Conservation (phyloP, 2,888 invertebrate genomes). For the Pseudococcus viburni region DNA sequence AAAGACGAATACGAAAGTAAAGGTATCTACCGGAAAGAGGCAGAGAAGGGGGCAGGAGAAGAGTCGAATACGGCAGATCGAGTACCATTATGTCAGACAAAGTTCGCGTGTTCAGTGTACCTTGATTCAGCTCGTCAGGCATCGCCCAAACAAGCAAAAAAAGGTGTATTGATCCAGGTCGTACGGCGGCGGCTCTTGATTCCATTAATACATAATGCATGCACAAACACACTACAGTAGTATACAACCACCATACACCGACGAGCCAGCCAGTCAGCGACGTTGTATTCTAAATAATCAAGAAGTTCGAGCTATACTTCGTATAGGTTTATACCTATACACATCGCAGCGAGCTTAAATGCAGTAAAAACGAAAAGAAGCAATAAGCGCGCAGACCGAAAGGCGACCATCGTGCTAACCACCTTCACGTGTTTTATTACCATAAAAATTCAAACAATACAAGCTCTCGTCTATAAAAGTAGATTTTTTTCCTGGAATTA, state of each 20-base stretch:
- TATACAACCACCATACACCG: not conserved
- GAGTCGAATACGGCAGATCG: not conserved
- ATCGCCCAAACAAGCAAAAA: slow-evolving; percentile 48
- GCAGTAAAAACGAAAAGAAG: slow-evolving; percentile 42
- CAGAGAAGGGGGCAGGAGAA: not conserved
- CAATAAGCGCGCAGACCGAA: slow-evolving; percentile 38
- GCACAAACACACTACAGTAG: slow-evolving; percentile 34
- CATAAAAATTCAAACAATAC: slow-evolving; percentile 40
- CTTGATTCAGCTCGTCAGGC: slow-evolving; percentile 42
- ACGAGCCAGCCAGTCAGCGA: not conserved
- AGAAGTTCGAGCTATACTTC: slow-evolving; percentile 9
- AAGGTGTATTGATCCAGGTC: slow-evolving; percentile 49
- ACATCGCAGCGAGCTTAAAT: not conserved
- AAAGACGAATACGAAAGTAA: not conserved
- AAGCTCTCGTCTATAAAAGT: not conserved
- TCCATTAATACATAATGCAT: slow-evolving; percentile 55
- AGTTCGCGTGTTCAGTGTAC: slow-evolving; percentile 32
- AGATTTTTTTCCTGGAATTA: slow-evolving; percentile 11
- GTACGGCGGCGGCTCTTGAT: slow-evolving; percentile 44
- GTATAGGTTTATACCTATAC: not conserved
- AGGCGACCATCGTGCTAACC: slow-evolving; percentile 16
- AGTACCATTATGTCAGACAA: slow-evolving; percentile 28
- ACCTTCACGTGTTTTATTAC: slow-evolving; percentile 38
- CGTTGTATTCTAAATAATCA: slow-evolving; percentile 50
- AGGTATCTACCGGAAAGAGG: not conserved